These are phyloP conservation scores for Mobula hypostoma DNA, from an alignment of 2,113 vertebrate genomes.

Conservation along the genomic window DNA sequence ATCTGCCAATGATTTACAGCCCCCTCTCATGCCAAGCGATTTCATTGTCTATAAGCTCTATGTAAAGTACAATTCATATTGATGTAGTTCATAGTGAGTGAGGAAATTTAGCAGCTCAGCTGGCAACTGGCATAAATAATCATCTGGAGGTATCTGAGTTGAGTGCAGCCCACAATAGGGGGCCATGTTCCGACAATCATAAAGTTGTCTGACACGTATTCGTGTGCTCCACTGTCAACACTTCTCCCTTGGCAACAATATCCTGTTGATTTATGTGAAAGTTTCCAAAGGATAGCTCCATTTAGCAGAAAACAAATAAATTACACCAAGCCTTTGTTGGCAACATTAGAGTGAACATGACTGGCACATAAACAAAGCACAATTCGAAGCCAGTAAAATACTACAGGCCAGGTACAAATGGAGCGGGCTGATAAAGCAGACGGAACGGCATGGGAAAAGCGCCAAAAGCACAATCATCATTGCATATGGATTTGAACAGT, in stretches of 20 bases:
- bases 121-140: slow-evolving; percentile 5
- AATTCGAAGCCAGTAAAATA: background rate
- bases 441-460: background rate
- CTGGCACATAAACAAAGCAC: background rate
- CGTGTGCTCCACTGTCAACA: background rate
- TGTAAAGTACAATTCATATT: background rate
- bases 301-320: background rate
- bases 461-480: slow-evolving; percentile 18
- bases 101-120: slow-evolving; percentile 4
- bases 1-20: too few species aligned
- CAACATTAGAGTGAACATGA: slow-evolving; percentile 1
- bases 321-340: background rate
- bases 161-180: too few species aligned
- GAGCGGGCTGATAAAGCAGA: background rate
- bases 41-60: background rate
- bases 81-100: background rate
- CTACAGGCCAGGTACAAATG: background rate
- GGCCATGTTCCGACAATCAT: slow-evolving; percentile 1
- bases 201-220: background rate
- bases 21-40: too few species aligned
- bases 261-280: background rate
- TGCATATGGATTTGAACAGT: background rate
- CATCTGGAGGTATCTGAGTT: background rate
- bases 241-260: background rate
- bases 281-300: background rate